Evolutionary conservation across 2,113 vertebrate genomes (phyloP).

Genomic region (Hemichromis elongatus): DNA sequence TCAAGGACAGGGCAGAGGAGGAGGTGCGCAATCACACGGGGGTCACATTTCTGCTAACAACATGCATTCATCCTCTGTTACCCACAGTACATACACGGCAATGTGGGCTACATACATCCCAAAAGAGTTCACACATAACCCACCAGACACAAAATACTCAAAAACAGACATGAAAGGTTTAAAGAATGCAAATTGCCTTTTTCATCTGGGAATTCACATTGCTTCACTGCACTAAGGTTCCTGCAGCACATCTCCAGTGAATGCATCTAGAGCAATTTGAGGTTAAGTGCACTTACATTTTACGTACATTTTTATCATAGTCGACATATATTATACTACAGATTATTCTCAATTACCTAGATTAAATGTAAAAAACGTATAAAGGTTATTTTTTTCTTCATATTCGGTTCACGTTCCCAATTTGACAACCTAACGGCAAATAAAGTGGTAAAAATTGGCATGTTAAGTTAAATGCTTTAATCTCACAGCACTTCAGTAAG

Average conservation of each 20-base stretch:
- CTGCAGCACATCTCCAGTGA: neutral
- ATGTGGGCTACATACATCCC: conserved; percentile 3
- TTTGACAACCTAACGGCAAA: neutral
- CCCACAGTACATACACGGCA: neutral
- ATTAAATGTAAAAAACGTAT: neutral
- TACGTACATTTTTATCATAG: neutral
- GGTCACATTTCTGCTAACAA: conserved; percentile 35
- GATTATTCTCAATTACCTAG: neutral
- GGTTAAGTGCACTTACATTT: neutral
- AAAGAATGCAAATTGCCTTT: neutral
- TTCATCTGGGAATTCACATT: neutral
- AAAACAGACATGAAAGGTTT: neutral
- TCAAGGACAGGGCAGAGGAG: conserved; percentile 7
- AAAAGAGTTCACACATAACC: neutral
- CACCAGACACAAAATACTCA: neutral
- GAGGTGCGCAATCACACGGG: conserved; percentile 30
- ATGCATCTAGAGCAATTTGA: neutral
- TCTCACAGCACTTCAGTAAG: neutral
- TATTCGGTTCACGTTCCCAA: neutral
- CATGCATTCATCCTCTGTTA: conserved; percentile 14
- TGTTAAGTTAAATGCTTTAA: neutral
- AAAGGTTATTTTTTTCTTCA: neutral
- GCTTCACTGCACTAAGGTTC: neutral
- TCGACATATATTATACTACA: neutral
- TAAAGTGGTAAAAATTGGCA: neutral